Base-by-base conservation (phyloP, 2,797 vertebrate genomes). In the Myoxocephalus aenaeus region DNA sequence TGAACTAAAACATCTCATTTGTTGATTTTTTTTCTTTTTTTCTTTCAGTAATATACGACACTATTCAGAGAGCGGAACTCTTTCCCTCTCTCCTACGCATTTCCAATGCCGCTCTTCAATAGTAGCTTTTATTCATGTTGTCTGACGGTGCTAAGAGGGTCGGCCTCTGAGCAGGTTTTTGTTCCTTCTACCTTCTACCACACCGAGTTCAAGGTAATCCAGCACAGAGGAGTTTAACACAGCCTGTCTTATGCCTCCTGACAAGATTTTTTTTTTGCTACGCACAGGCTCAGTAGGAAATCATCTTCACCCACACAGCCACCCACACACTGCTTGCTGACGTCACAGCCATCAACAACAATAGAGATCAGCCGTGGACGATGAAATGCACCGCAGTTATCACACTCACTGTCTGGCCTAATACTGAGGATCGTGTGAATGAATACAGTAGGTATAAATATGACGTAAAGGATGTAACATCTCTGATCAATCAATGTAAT, bases 231-330 rank as follows among this genome's bases (percentile, higher is more conserved):
- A 84, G 70, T 82, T 84, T 57, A 85, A 76, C 77, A 53, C 65
- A 78, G 81, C 65, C 54, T 53, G 59, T 84, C 68, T 82, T 75
- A 71, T 70, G 64, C 84, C 84, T 87, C 70, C 77, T 81, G 87
- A 64, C 85, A 81, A 70, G 40, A 61, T 50, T 71, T 64, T 36
- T 27, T 27, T 53, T 9, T n/a, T n/a, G 53, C 44, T 53, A 57
- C 75, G 54, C 75, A 81, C 58, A 46, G 72, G 67, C 85, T 93
- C 90, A 85, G 92, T 85, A 85, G 85, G 85, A 86, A 90, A 80
- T 93, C 73, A 58, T 90, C 77, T 82, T 87, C 87, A 76, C 92
- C 92, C 92, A 93, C 92, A 50, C 92, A 87, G 65, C 71, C 90
- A 32, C 93, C 91, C 88, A 90, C 92, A 70, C 89, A 38, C 87